Conservation (phyloP, 2,888 invertebrate species). For the Agrochola macilenta region DNA sequence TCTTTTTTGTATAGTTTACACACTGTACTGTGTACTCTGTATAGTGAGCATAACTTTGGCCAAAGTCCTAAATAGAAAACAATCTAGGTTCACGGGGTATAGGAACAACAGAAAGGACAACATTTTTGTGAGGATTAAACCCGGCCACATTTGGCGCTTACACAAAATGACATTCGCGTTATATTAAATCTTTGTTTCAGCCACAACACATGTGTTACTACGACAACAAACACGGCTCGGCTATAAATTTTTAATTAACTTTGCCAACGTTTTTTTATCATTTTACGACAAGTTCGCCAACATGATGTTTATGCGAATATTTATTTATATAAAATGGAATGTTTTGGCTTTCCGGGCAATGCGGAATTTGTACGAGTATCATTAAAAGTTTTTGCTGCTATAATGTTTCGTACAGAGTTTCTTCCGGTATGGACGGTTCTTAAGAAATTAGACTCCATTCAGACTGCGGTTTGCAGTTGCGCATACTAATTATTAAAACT, state of each 20-base stretch:
- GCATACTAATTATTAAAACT: conserved; percentile 13
- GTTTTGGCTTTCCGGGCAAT: conserved; percentile 22
- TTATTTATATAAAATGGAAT: conserved; percentile 42
- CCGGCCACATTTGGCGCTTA: conserved; percentile 32
- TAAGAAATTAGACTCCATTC: conserved; percentile 7
- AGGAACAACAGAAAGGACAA: conserved; percentile 2
- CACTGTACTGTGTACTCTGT: not conserved
- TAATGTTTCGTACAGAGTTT: not conserved
- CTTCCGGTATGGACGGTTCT: conserved; percentile 21
- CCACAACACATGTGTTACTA: conserved; percentile 51
- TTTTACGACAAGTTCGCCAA: conserved; percentile 52
- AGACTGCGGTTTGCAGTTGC: conserved; percentile 5
- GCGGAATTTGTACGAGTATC: conserved; percentile 30
- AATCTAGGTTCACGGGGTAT: not conserved
- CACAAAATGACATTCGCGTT: conserved; percentile 42
- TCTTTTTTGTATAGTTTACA: not conserved
- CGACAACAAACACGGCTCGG: conserved; percentile 54
- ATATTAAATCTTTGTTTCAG: conserved; percentile 55
- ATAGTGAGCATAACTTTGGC: not conserved
- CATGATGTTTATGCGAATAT: conserved; percentile 52
- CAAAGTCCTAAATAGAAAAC: not conserved
- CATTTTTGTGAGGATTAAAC: conserved; percentile 27
- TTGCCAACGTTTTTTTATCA: conserved; percentile 46
- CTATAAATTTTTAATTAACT: conserved; percentile 62
- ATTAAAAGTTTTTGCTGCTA: conserved; percentile 4